These are phyloP conservation scores for Oasisia sp. DNA, from an alignment of 2,888 invertebrate genomes.

Conservation along the genomic window DNA sequence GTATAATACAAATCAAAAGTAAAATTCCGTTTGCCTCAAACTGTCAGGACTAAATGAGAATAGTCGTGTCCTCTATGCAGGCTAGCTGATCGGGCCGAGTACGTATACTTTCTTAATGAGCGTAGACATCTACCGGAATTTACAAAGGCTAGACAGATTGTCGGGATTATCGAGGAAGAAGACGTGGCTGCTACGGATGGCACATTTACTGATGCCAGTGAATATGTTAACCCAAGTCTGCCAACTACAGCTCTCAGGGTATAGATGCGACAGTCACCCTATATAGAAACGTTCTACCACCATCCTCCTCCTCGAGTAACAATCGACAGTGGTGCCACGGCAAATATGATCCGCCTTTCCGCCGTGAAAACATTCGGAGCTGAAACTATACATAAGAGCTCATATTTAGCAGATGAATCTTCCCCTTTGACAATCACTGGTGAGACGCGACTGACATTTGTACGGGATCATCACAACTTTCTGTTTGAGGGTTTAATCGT, in stretches of 20 bases:
- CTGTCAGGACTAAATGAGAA: no score
- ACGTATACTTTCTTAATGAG: no score
- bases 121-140: no score
- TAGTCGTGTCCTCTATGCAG: no score
- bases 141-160: constrained; percentile 28
- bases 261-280: constrained; percentile 29
- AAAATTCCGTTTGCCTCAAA: no score
- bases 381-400: not conserved
- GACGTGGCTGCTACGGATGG: constrained; percentile 20
- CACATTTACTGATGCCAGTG: no score
- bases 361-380: not conserved
- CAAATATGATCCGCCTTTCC: constrained; percentile 19
- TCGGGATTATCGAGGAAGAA: constrained; percentile 30
- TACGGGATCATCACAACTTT: not conserved
- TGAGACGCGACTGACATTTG: not conserved
- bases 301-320: not conserved
- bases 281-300: constrained; percentile 20
- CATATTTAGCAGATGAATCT: constrained; percentile 29
- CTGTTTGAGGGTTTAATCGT: not conserved
- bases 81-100: no score
- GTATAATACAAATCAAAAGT: no score
- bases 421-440: constrained; percentile 27
- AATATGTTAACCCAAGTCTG: no score
- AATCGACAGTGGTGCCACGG: constrained; percentile 26
- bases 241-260: no score